phyloP scores from a whole-genome alignment of 2,888 invertebrate genomes.

The Sminthurinus aureus region DNA sequence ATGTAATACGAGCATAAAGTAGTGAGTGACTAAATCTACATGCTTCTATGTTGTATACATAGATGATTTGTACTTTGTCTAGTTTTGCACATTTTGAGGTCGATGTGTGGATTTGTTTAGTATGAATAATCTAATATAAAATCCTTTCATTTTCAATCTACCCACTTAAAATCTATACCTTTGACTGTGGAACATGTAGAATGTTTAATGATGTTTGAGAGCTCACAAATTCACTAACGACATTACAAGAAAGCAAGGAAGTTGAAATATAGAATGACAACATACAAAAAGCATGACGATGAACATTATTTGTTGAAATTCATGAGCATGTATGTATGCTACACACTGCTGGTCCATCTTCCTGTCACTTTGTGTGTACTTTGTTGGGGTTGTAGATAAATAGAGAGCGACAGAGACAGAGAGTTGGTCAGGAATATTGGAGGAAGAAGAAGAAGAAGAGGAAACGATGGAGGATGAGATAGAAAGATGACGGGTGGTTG shows the following conservation, averaged over 20 bases:
- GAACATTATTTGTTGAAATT: conserved; percentile 15
- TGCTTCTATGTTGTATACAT: no score
- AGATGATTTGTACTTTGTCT: no score
- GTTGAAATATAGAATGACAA: conserved; percentile 14
- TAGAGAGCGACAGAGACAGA: neutral
- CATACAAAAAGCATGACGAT: neutral
- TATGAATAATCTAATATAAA: no score
- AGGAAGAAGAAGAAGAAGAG: neutral
- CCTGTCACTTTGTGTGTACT: conserved; percentile 1
- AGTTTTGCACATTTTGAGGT: no score
- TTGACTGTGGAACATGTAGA: no score
- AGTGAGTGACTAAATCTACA: no score
- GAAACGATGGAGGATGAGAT: neutral
- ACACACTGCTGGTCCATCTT: neutral
- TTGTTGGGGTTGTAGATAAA: neutral
- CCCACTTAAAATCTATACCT: no score
- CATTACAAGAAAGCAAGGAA: neutral
- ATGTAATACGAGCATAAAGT: no score
- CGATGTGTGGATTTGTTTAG: no score
- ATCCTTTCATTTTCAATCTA: no score
- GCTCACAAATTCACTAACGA: no score
- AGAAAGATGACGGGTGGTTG: neutral
- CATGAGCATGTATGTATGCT: neutral
- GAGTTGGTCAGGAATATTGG: neutral
- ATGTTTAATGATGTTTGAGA: no score